Conservation (phyloP, 2,113 vertebrate genomes). For the Neotoma lepida region DNA sequence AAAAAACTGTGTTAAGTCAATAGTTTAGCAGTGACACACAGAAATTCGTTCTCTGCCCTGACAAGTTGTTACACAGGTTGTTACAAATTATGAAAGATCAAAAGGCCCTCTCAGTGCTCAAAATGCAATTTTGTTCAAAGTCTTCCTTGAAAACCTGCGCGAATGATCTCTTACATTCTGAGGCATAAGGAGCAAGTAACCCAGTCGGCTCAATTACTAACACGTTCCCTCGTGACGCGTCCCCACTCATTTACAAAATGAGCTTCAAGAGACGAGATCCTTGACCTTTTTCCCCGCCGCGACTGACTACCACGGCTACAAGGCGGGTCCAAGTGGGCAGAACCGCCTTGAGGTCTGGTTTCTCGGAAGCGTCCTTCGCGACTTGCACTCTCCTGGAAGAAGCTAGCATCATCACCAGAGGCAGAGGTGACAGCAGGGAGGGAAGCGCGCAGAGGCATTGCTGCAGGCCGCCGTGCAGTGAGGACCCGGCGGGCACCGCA, state of each 20-base stretch:
- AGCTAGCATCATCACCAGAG: not conserved
- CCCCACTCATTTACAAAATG: too few species aligned
- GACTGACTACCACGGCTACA: not conserved
- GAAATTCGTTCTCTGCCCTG: not conserved
- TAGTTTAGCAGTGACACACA: not conserved
- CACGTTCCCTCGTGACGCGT: not conserved
- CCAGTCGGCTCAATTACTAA: not conserved
- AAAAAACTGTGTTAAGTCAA: not conserved
- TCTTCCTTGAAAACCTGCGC: not conserved
- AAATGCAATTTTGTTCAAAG: not conserved
- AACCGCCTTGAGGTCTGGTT: too few species aligned
- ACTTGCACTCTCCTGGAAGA: not conserved
- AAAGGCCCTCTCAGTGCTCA: not conserved
- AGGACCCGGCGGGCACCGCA: not conserved
- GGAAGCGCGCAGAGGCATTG: not conserved
- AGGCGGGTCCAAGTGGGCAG: not conserved
- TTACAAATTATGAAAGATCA: not conserved
- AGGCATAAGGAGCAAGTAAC: not conserved
- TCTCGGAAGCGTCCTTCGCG: too few species aligned
- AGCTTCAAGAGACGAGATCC: not conserved
- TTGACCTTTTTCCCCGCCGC: not conserved
- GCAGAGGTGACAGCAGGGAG: not conserved
- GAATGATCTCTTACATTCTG: not conserved
- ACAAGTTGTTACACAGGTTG: not conserved
- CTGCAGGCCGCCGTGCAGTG: not conserved